A percentile compares a stretch with the other conserved stretches of the same genome.
Evolutionary conservation across 2,113 vertebrate genomes (phyloP).

Genomic region (cattle (Bos taurus)): DNA sequence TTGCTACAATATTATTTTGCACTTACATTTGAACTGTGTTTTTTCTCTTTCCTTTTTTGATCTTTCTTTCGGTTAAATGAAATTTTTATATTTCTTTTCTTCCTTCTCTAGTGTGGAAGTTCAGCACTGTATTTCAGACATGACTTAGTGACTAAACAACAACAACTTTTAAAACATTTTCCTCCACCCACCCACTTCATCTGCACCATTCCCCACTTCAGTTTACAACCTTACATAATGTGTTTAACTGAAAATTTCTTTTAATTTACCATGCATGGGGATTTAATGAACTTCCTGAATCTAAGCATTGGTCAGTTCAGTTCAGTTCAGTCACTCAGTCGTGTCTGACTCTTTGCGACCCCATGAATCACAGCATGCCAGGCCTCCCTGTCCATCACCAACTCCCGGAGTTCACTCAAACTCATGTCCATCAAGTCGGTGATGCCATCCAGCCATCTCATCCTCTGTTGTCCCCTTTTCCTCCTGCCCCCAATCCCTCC

Average conservation of each 20-base stretch:
- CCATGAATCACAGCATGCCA: no score
- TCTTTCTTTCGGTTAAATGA: not conserved
- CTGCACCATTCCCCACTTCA: no score
- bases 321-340: no score
- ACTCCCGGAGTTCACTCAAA: no score
- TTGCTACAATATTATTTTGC: not conserved
- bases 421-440: no score
- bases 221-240: not conserved
- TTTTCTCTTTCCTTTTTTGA: not conserved
- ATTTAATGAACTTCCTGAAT: not conserved
- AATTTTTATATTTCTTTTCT: not conserved
- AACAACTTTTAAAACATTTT: not conserved
- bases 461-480: no score
- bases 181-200: not conserved
- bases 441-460: no score
- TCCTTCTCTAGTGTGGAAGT: not conserved
- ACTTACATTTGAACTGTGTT: not conserved
- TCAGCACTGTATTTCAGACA: not conserved
- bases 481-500: no score
- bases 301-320: not conserved
- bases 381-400: no score
- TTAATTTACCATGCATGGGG: not conserved
- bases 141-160: not conserved
- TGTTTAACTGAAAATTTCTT: not conserved
- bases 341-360: fast-evolving